phyloP scores from a whole-genome alignment of 2,888 invertebrate species.

The Eupithecia insigniata region DNA sequence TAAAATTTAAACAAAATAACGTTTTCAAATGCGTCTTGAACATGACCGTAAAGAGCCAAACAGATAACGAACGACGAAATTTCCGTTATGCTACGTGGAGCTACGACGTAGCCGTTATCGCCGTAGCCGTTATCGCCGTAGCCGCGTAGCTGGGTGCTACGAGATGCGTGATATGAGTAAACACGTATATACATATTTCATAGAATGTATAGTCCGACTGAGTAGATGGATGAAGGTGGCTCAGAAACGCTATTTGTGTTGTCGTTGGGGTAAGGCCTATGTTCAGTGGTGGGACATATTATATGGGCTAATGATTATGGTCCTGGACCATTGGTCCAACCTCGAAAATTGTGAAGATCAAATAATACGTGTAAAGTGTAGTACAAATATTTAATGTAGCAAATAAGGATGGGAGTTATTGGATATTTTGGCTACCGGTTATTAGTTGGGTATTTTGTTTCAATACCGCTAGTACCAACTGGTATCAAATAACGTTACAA shows the following conservation, averaged over 20 bases:
- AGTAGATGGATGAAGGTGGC: background rate
- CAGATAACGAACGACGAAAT: background rate
- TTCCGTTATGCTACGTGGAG: constrained; percentile 6
- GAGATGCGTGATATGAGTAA: background rate
- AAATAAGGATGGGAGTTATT: too few species aligned
- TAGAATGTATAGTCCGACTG: background rate
- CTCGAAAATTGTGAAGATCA: background rate
- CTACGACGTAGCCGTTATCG: constrained; percentile 6
- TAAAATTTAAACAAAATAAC: background rate
- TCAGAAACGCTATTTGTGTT: background rate
- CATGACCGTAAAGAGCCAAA: background rate
- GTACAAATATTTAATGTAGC: too few species aligned
- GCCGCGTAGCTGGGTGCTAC: background rate
- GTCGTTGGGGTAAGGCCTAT: background rate
- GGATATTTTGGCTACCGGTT: too few species aligned
- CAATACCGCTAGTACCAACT: too few species aligned
- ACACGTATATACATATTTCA: constrained; percentile 4
- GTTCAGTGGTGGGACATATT: background rate
- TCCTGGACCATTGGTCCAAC: too few species aligned
- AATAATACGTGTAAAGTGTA: background rate
- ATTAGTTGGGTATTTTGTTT: too few species aligned
- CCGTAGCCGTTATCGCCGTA: background rate
- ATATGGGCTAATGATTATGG: background rate
- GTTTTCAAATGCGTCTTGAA: background rate
- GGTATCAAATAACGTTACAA: too few species aligned